Base-by-base conservation (phyloP, 2,888 invertebrate species). In the Drosophila meridiana region DNA sequence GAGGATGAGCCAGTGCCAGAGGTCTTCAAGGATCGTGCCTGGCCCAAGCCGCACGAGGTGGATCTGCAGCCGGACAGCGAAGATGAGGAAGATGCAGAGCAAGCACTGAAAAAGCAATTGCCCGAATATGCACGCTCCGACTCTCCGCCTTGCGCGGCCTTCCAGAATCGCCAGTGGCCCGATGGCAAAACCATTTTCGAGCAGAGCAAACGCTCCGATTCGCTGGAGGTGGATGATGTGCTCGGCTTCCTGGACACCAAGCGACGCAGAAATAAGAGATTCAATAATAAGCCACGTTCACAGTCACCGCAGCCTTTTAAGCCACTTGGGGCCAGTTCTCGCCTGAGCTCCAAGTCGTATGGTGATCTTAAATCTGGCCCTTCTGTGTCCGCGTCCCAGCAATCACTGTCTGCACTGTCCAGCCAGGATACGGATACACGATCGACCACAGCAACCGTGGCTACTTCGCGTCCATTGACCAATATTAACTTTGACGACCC, bases 101-200 rank as follows among this genome's bases (percentile, higher is more conserved):
- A 70, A 48, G 59, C 73, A 9, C 52, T 55, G 8, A 78, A 81
- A 20, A 40, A 42, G 2, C 52, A 71, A 38, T 65, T 89, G 28
- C 86, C 90, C 1, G 87, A 87, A 34, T 87, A 89, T 26, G 83
- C 83, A 42, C 82, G 90, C 30, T 82, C 83, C 3, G 84, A 90
- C 3, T 89, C 84, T 0, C 90, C 88, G 4, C 80, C 87, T 0
- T 76, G 87, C 26, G 81, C 80, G 9, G 78, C 87, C 7, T 86
- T 87, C 28, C 82, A 81, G 53, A 91, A 91, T 59, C 90, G 92
- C 4, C 80, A 91, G 53, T 91, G 91, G 92, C 91, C 91, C 9
- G 91, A 91, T 75, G 91, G 91, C 5, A 85, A 84, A 52, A 91
- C 91, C 2, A 69, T 78, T 26, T 91, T 88, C 32, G 79, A 88